phyloP scores from a whole-genome alignment of 2,113 vertebrate genomes.

The Pogonocichla stellata region DNA sequence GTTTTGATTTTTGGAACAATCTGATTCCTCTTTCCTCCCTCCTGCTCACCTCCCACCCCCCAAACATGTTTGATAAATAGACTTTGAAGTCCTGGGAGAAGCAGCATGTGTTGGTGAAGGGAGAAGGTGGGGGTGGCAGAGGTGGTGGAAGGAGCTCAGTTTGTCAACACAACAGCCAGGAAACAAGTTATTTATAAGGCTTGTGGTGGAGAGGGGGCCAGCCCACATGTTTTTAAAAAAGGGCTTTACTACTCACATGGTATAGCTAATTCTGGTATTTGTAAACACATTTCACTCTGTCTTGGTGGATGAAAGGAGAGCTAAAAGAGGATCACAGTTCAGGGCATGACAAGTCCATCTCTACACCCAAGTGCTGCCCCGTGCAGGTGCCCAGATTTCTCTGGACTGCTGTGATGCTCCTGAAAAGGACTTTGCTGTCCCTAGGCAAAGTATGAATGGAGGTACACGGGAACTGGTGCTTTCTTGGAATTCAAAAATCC shows the following conservation, averaged over 20 bases:
- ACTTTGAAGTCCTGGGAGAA: background rate
- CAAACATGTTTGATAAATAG: background rate
- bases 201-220: conserved; percentile 24
- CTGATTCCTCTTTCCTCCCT: background rate
- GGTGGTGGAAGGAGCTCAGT: conserved; percentile 52
- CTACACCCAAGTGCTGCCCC: fast-evolving
- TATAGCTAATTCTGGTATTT: background rate
- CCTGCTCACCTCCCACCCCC: too few species aligned
- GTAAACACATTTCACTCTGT: background rate
- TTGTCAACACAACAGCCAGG: conserved; percentile 57
- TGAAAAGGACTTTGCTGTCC: background rate
- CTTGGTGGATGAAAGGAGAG: background rate
- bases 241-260: background rate
- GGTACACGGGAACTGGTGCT: fast-evolving
- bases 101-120: background rate
- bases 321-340: background rate
- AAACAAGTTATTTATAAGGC: conserved; percentile 32
- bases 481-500: background rate
- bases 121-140: conserved; percentile 26
- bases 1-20: background rate
- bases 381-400: background rate
- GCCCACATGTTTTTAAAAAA: conserved; percentile 28
- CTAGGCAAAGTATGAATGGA: background rate
- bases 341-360: background rate
- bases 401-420: background rate